Conservation (phyloP, 2,113 vertebrate species). For the Ceyx melanurus region DNA sequence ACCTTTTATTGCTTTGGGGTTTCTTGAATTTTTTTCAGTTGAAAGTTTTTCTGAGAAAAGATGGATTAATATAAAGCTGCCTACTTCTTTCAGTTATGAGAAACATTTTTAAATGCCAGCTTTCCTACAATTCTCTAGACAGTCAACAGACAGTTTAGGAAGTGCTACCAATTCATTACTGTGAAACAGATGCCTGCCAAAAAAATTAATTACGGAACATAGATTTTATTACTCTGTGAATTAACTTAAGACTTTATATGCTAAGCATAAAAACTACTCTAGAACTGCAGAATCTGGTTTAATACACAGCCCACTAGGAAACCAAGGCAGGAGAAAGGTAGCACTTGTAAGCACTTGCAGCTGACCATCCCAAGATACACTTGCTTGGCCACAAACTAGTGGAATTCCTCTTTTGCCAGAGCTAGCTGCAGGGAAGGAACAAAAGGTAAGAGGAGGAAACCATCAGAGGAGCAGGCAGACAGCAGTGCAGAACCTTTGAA, state of each 20-base stretch:
- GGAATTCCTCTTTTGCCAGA: not conserved
- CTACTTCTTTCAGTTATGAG: constrained; percentile 10
- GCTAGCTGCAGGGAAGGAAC: not conserved
- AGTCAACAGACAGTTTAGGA: constrained; percentile 51
- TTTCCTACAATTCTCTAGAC: constrained; percentile 50
- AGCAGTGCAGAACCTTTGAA: not conserved
- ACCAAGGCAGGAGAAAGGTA: not conserved
- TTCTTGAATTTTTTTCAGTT: not conserved
- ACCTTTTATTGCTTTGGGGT: no score
- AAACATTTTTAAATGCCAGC: constrained; percentile 34
- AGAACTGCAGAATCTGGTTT: not conserved
- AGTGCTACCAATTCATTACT: constrained; percentile 59
- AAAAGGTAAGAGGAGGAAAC: not conserved
- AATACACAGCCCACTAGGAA: not conserved
- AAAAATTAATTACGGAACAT: constrained; percentile 61
- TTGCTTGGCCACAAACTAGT: not conserved
- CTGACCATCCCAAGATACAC: not conserved
- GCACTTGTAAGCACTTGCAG: not conserved
- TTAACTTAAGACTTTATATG: constrained; percentile 24
- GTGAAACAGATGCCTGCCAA: constrained; percentile 56
- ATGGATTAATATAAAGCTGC: constrained; percentile 6
- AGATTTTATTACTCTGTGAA: constrained; percentile 56
- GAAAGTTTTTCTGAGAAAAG: not conserved
- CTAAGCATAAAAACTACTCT: not conserved
- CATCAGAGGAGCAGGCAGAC: not conserved